Evolutionary conservation across 1,140 invertebrate species (phyloP), one percentile per base, ranked within the genome.

Genomic region (Hycleus cichorii): DNA sequence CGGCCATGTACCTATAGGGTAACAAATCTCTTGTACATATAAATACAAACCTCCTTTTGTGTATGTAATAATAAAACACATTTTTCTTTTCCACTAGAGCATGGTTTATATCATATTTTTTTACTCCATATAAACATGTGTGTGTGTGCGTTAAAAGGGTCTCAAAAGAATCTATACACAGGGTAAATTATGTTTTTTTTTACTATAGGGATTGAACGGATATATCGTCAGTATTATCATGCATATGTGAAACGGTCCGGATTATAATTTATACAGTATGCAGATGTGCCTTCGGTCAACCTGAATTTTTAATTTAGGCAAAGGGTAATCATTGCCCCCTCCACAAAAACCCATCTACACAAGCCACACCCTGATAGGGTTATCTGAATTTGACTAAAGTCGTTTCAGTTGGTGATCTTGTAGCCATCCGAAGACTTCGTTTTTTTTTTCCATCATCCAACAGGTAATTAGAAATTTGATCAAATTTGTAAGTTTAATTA

Each of bases 31-130:
- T 59, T 64, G 48, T 55, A 63, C 55, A 65, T 55, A 65, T 57
- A 59, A 48, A 57, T 49, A 57, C 57, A 64, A 62, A 63, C 65
- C 60, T 67, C 63, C 63, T 63, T 65, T 67, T 69, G 67, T 67
- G 49, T 58, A 49, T 42, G 49, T 63, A 66, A 69, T 69, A 69
- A 69, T 69, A 69, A 67, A 69, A 69, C 63, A 59, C 65, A 69
- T 69, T 69, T 69, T 69, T 66, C 67, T 69, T 67, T 69, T 67
- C 65, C 67, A 69, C 67, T 64, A 67, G 67, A 69, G 65, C 67
- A 65, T 69, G 65, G 65, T 65, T 66, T 66, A 67, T 67, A 66
- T 67, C 63, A 67, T 67, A 67, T 67, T 67, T 67, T 32, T 65
- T 67, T 65, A 57, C 63, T 42, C 4, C 9, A 10, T 42, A 42